Conservation (phyloP, 2,113 vertebrate species). For the Myrmecobius fasciatus region DNA sequence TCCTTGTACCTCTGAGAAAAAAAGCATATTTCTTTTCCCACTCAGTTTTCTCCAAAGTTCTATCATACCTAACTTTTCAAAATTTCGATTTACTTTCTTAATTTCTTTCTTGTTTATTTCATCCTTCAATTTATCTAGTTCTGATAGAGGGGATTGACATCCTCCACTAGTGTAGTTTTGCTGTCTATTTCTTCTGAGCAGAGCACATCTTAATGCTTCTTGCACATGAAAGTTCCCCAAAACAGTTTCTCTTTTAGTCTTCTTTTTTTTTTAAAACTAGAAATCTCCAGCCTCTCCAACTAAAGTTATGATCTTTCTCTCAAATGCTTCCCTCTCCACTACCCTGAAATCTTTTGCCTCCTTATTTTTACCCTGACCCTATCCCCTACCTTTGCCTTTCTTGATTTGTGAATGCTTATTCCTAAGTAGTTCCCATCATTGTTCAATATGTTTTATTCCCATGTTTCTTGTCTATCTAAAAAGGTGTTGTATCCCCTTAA, state of each 20-base stretch:
- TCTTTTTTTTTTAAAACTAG: neutral
- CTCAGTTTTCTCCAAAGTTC: too few relatives aligned
- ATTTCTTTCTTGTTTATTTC: too few relatives aligned
- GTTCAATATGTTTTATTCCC: neutral
- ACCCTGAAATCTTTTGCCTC: neutral
- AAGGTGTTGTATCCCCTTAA: neutral
- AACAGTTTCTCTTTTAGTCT: neutral
- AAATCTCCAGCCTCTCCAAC: neutral
- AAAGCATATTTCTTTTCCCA: too few relatives aligned
- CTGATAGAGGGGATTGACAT: too few relatives aligned
- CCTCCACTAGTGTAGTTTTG: too few relatives aligned
- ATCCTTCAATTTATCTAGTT: too few relatives aligned
- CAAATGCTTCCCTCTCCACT: neutral
- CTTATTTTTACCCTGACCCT: neutral
- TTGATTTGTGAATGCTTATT: neutral
- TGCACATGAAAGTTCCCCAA: neutral
- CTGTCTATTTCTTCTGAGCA: neutral
- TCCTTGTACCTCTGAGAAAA: too few relatives aligned
- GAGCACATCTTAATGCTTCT: neutral
- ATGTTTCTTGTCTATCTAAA: neutral
- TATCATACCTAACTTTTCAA: too few relatives aligned
- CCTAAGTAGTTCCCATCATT: neutral
- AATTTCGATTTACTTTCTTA: too few relatives aligned
- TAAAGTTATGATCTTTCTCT: neutral
- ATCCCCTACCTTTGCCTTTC: neutral